Percentiles rank a stretch among this genome's conserved stretches.
phyloP scores from a whole-genome alignment of 2,113 vertebrate genomes.

The Mus pahari region DNA sequence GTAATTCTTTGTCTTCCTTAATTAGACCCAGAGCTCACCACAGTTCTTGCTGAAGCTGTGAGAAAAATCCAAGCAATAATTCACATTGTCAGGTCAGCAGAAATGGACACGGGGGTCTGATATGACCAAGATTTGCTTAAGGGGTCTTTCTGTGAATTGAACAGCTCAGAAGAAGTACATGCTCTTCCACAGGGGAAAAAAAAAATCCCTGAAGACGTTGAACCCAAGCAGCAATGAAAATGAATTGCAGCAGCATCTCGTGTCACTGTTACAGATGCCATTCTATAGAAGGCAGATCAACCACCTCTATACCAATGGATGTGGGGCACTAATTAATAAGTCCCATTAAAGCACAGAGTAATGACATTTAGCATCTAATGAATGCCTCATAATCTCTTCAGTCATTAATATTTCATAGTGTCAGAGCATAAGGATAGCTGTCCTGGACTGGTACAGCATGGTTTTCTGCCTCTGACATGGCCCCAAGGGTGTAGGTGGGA shows the following conservation, averaged over 20 bases:
- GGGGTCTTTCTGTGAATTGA: constrained; percentile 46
- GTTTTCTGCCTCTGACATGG: constrained; percentile 25
- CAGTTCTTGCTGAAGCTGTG: constrained; percentile 70
- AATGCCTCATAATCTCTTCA: constrained; percentile 73
- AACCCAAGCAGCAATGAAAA: constrained; percentile 23
- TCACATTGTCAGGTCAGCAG: constrained; percentile 78
- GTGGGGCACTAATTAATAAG: constrained; percentile 78
- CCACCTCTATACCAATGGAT: constrained; percentile 64
- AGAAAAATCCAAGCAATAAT: constrained; percentile 72
- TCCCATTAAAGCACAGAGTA: constrained; percentile 71
- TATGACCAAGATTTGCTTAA: constrained; percentile 54
- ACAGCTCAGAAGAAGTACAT: not conserved
- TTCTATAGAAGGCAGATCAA: constrained; percentile 65
- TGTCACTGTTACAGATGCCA: constrained; percentile 43
- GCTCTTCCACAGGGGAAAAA: not conserved
- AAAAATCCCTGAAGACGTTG: not conserved
- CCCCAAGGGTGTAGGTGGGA: constrained; percentile 8
- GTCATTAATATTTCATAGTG: constrained; percentile 77
- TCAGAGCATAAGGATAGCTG: constrained; percentile 47
- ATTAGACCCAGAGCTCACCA: constrained; percentile 74
- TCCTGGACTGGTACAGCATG: not conserved
- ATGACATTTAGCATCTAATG: constrained; percentile 78
- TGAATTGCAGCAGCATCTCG: constrained; percentile 19
- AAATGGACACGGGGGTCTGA: constrained; percentile 9
- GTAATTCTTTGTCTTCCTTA: constrained; percentile 80